A percentile compares a stretch with the other conserved stretches of the same genome.
phyloP scores from a whole-genome alignment of 2,113 vertebrate species.

The Ciconia boyciana region DNA sequence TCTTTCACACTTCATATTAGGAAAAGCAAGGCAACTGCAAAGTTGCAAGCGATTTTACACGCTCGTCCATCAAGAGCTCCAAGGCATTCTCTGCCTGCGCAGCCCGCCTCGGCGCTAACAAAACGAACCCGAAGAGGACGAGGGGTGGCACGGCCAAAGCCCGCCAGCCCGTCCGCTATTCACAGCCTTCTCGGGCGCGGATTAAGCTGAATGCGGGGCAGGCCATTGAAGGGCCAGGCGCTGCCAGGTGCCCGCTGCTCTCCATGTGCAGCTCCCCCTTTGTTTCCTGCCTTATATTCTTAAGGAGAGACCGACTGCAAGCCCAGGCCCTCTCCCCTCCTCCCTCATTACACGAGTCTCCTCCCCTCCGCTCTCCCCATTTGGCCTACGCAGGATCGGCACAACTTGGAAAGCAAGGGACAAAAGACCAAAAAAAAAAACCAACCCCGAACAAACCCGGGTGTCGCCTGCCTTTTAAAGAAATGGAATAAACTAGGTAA shows the following conservation, averaged over 20 bases:
- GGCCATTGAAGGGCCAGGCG: neutral
- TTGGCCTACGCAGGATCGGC: neutral
- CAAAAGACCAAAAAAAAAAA: neutral
- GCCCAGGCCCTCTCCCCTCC: slow-evolving; percentile 22
- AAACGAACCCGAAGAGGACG: neutral
- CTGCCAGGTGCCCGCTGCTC: slow-evolving; percentile 43
- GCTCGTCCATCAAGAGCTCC: neutral
- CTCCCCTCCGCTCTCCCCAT: slow-evolving; percentile 17
- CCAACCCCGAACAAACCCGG: neutral
- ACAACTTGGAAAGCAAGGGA: slow-evolving; percentile 18
- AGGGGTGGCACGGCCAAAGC: neutral
- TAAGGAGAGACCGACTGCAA: neutral
- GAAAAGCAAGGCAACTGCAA: neutral
- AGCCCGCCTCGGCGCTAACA: neutral
- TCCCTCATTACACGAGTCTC: slow-evolving; percentile 7
- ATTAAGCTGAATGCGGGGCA: neutral
- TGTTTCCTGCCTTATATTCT: slow-evolving; percentile 36
- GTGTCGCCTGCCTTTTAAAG: neutral
- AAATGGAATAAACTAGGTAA: neutral
- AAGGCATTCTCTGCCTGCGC: neutral
- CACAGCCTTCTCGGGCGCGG: neutral
- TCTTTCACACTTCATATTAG: rapidly evolving
- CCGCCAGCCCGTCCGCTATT: neutral
- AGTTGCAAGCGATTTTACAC: neutral
- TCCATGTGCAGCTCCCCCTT: slow-evolving; percentile 42